Evolutionary conservation across 2,113 vertebrate genomes (phyloP), one percentile per base, ranked within the genome.

Genomic region (Antechinus stuartii): DNA sequence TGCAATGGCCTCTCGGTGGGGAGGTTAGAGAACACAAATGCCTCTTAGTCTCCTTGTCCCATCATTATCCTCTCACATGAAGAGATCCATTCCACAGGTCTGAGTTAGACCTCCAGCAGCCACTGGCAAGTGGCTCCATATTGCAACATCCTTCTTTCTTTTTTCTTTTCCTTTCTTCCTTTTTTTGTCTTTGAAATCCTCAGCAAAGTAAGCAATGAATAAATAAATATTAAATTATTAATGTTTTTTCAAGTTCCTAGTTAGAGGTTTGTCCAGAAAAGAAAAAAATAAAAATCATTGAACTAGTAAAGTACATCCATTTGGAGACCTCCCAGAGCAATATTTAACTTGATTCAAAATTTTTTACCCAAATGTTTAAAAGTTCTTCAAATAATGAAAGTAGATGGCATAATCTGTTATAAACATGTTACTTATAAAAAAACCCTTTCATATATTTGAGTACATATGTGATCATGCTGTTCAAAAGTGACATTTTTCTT

Each of bases 341-440:
- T 68, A 68, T 84, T 42, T 84, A 19, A 84, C 19, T 42, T 42
- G 42, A 84, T 84, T 84, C 68, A 42, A 30, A 68, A 14, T 2
- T 6, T 84, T 84, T 84, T 84, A n/a, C 68, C 1, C 8, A 42
- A 42, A 84, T 16, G 50, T 42, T 94, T 95, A 96, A 49, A 94
- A 93, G 7, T 30, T 94, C 52, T 93, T 4, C 42, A 93, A 8
- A 93, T 93, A 52, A 27, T 90, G 24, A 96, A 97, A 26, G 42
- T 96, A 91, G 27, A 93, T 93, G 11, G 96, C 11, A 35, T 49
- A 53, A 93, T 68, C 30, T 68, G 24, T 91, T 96, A n/a, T 2
- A 61, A 93, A 76, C 54, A 47, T 94, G 90, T 94, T 54, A 2
- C 19, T 92, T 92, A 3, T 96, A n/a, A 95, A 92, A 94, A 96